phyloP scores from a whole-genome alignment of 2,113 vertebrate genomes.

The Tichodroma muraria region DNA sequence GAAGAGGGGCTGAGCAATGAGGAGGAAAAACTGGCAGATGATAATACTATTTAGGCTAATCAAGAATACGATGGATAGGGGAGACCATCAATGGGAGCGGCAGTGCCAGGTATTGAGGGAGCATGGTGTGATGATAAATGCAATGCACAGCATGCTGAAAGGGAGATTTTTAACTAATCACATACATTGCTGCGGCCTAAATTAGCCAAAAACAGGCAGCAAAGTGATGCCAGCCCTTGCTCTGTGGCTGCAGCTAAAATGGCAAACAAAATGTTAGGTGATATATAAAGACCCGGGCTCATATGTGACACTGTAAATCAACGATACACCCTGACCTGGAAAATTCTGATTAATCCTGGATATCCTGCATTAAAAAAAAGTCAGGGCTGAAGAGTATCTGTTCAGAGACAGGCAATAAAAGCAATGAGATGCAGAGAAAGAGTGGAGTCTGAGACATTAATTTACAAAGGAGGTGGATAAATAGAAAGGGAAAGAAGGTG shows the following conservation, averaged over 20 bases:
- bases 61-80: background rate
- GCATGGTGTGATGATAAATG: background rate
- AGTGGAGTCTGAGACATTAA: background rate
- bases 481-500: background rate
- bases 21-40: constrained; percentile 16
- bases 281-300: background rate
- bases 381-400: background rate
- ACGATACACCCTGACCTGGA: background rate
- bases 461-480: background rate
- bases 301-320: background rate
- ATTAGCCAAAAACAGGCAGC: constrained; percentile 1
- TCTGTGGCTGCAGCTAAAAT: background rate
- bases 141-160: background rate
- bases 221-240: constrained; percentile 1
- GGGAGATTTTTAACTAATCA: constrained; percentile 7
- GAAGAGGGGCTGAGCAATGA: background rate
- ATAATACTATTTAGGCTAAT: constrained; percentile 33
- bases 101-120: background rate
- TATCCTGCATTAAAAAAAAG: background rate
- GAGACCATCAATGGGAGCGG: background rate
- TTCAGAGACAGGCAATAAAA: background rate
- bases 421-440: background rate
- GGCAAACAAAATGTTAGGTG: background rate
- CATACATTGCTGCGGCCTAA: background rate
- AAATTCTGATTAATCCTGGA: background rate